Conservation (phyloP, 2,797 vertebrate genomes). For the Enoplosus armatus region DNA sequence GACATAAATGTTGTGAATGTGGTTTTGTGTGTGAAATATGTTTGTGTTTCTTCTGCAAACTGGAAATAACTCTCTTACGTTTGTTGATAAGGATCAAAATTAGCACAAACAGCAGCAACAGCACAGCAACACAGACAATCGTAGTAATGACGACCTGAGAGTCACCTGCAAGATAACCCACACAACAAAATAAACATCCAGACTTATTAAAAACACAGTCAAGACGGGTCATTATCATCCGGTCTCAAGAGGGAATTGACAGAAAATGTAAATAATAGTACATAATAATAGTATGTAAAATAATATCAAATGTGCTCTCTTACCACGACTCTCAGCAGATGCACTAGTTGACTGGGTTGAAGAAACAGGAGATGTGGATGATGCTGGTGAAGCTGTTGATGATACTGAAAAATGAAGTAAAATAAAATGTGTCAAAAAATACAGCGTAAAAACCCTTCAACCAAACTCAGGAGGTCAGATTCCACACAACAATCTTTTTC, state of each 20-base stretch:
- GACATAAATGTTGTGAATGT: neutral
- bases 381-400: neutral
- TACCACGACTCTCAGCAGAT: neutral
- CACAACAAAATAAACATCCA: neutral
- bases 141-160: fast-evolving
- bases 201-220: fast-evolving
- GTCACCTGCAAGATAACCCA: neutral
- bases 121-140: neutral
- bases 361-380: neutral
- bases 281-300: no score
- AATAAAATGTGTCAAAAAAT: no score
- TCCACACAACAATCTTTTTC: no score
- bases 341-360: neutral
- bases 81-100: slow-evolving; percentile 20
- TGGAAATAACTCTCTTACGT: slow-evolving; percentile 24
- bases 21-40: neutral
- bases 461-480: no score
- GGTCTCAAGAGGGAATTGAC: no score
- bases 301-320: neutral
- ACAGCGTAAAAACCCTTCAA: no score
- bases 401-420: no score
- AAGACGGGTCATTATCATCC: neutral
- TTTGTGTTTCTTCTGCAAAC: neutral
- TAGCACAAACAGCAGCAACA: slow-evolving; percentile 16
- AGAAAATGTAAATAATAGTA: no score